Conservation (phyloP, 1,140 invertebrate genomes). For the Brachionus asplanchnoidis region DNA sequence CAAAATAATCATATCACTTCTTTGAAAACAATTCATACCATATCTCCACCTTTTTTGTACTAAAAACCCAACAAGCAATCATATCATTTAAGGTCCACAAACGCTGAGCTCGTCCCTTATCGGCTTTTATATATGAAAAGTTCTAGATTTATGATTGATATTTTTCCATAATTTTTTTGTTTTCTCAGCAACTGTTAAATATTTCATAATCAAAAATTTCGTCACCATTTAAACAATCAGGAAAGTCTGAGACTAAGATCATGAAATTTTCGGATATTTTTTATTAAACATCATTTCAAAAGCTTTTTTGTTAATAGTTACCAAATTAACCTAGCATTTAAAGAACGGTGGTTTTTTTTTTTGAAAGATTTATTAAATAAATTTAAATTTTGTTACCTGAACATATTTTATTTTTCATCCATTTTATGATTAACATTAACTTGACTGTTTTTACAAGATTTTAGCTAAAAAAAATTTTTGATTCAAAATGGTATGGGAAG, state of each 20-base stretch:
- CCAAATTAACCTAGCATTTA: background rate
- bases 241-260: no score
- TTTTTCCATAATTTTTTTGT: background rate
- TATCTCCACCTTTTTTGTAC: background rate
- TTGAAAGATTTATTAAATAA: background rate
- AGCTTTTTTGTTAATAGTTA: background rate
- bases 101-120: background rate
- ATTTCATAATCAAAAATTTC: background rate
- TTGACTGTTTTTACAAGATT: background rate
- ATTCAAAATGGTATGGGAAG: constrained; percentile 11
- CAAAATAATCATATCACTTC: background rate
- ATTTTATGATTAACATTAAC: background rate
- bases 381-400: background rate
- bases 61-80: background rate
- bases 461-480: background rate
- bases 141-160: background rate
- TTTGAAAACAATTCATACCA: background rate
- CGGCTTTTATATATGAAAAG: background rate
- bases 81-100: background rate
- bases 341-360: background rate
- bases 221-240: no score
- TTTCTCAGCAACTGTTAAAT: background rate
- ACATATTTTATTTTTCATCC: background rate
- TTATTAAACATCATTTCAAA: background rate
- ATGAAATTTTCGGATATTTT: no score